Base-by-base conservation (phyloP, 1,140 invertebrate genomes). In the Calliphora vicina region DNA sequence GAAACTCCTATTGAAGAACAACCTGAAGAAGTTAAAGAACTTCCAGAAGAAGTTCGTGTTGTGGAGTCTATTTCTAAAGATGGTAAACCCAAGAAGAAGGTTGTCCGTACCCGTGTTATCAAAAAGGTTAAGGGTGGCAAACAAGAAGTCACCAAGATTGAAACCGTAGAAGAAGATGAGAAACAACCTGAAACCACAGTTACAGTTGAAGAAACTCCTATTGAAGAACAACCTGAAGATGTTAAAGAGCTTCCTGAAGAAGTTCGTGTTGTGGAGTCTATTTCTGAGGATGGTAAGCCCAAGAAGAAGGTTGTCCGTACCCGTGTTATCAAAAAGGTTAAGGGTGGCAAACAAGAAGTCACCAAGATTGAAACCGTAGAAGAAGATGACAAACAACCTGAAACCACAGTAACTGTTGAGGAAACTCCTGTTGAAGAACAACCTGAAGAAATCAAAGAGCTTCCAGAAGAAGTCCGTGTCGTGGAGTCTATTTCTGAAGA, bases 381-480 rank as follows among this genome's bases (percentile, higher is more conserved):
- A 26, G 83, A 84, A 74, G 83, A 84, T 78, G 81, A 84, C 80
- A 84, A 84, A 45, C 80, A 84, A 71, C 83, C 83, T 1, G 83
- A 84, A 76, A 82, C 81, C 12, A 84, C 83, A 29, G 83, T 84
- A 9, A 84, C 83, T 23, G 83, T 84, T 26, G 83, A 84, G 80
- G 80, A 84, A 25, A 43, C 50, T 27, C 73, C 80, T 5, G 15
- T 82, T 27, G 85, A 85, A 45, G 82, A 86, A 80, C 81, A 80
- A 80, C 73, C 86, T 27, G 86, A 88, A 85, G 87, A 86, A 82
- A 74, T 90, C 13, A 83, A 91, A 85, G 89, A 91, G 84, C 67
- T 87, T 45, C 90, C 90, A 15, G 90, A 92, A 87, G 90, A 91
- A 83, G 89, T 91, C 10, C 88, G 88, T 6, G 86, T 92, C 1